Percentiles rank a stretch among this genome's conserved stretches.
These are phyloP conservation scores for Palythoa grandiflora DNA, from an alignment of 92 coral and sea anemone genomes.

Conservation along the genomic window DNA sequence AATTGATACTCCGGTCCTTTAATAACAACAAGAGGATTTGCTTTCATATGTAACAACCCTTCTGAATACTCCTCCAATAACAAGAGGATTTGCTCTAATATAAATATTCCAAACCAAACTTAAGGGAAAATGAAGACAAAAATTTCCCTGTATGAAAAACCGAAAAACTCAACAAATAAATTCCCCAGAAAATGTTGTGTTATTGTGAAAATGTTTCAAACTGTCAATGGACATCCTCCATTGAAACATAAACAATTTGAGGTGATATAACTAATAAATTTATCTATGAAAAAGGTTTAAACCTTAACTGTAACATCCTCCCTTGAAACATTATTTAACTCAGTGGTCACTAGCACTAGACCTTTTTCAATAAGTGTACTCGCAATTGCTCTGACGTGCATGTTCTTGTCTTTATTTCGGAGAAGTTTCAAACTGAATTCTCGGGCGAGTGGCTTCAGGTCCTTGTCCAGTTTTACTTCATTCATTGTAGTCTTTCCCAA, in stretches of 20 bases:
- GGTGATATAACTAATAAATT: constrained; percentile 25
- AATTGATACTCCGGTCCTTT: constrained; percentile 14
- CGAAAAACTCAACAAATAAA: constrained; percentile 1
- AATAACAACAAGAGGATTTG: constrained; percentile 13
- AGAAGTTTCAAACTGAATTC: constrained; percentile 50
- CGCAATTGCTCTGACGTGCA: constrained; percentile 52
- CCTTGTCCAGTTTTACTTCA: constrained; percentile 58
- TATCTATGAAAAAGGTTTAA: constrained; percentile 21
- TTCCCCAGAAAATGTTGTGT: constrained; percentile 5
- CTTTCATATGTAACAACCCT: constrained; percentile 24
- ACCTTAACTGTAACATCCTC: constrained; percentile 44
- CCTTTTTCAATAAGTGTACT: constrained; percentile 28
- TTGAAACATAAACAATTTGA: constrained; percentile 35
- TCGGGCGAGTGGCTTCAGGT: constrained; percentile 60
- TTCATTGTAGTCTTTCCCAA: constrained; percentile 44
- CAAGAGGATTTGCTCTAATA: constrained; percentile 43
- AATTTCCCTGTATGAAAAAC: constrained; percentile 12
- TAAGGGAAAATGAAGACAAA: constrained; percentile 23
- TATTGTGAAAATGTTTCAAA: constrained; percentile 40
- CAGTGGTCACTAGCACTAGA: constrained; percentile 48
- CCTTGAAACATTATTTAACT: constrained; percentile 53
- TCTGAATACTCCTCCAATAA: constrained; percentile 35
- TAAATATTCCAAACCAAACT: constrained; percentile 39
- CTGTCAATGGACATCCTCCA: constrained; percentile 42
- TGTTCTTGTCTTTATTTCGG: constrained; percentile 61